Evolutionary conservation across 2,113 vertebrate species (phyloP).

Genomic region (Sapajus apella): DNA sequence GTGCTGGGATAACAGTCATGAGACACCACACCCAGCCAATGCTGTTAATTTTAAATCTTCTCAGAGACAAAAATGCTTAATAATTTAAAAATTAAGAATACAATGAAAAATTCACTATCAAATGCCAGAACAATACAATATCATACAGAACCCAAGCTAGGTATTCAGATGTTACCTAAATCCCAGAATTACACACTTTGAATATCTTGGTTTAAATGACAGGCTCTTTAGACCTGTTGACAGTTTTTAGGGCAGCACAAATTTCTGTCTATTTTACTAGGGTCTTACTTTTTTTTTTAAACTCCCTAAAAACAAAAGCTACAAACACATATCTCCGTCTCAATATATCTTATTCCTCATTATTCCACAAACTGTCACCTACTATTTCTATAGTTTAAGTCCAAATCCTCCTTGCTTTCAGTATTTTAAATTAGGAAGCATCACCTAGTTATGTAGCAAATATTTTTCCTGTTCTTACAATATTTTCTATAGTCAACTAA

Average conservation of each 20-base stretch:
- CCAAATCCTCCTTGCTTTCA: neutral
- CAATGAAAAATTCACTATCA: slow-evolving; percentile 38
- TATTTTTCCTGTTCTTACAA: neutral
- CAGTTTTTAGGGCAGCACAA: neutral
- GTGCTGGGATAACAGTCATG: no score
- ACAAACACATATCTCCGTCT: neutral
- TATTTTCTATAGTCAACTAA: slow-evolving; percentile 37
- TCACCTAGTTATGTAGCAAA: neutral
- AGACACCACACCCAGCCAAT: no score
- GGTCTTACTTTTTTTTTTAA: neutral
- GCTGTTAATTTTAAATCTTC: neutral
- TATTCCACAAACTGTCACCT: neutral
- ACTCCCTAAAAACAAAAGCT: slow-evolving; percentile 33
- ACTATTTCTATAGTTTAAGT: neutral
- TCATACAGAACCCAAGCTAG: neutral
- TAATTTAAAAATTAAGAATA: slow-evolving; percentile 26
- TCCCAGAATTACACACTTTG: neutral
- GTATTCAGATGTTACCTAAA: neutral
- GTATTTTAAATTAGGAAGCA: neutral
- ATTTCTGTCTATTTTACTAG: neutral
- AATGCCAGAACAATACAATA: neutral
- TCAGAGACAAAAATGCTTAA: neutral
- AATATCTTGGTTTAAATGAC: neutral
- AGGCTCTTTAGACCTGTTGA: neutral
- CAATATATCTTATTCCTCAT: neutral